Base-by-base conservation (phyloP, 2,888 invertebrate genomes). In the Troides helena region DNA sequence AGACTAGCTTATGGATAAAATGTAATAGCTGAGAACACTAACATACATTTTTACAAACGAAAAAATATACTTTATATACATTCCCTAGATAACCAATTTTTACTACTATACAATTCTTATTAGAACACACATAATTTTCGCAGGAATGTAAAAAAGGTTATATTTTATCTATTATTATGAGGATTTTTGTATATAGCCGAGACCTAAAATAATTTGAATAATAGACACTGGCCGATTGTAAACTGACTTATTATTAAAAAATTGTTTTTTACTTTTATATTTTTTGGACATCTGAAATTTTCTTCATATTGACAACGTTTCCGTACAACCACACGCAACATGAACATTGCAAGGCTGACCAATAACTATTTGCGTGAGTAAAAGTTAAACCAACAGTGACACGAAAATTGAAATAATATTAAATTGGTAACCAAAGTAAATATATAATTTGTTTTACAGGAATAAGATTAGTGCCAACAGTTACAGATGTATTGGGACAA, bases 401-500 rank as follows among this genome's bases (percentile, higher is more conserved):
- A 39, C 10, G 8, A 30, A 0, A 30, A 30, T 30, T 30, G 5
- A 30, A 30, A 30, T 30, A 30, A 30, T 30, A 30, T 1, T 39
- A 10, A 10, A 39, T 39, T 39, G 8, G 8, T 39, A 39, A 39
- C 39, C 39, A 39, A 10, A 39, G 14, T 17, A 18, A 50, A 18
- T 14, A 18, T n/a, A 63, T 12, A 56, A 56, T 30, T 25, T 60
- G 53, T 21, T 58, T 63, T 36, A 63, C 59, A 70, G 86, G 85
- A 60, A 73, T 75, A 62, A 78, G 81, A 76, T 62, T 76, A 21
- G 23, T 43, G 50, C 67, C 71, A 75, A 61, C 71, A 77, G 61
- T 67, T 78, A 53, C 77, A 12, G 85, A 82, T 73, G 73, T 82
- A 3, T 86, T 85, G 72, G 81, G 75, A 69, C 81, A 85, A 36